Percentiles rank a stretch among this genome's conserved stretches.
phyloP scores from a whole-genome alignment of 2,888 invertebrate genomes.

The Napeogenes sylphis region DNA sequence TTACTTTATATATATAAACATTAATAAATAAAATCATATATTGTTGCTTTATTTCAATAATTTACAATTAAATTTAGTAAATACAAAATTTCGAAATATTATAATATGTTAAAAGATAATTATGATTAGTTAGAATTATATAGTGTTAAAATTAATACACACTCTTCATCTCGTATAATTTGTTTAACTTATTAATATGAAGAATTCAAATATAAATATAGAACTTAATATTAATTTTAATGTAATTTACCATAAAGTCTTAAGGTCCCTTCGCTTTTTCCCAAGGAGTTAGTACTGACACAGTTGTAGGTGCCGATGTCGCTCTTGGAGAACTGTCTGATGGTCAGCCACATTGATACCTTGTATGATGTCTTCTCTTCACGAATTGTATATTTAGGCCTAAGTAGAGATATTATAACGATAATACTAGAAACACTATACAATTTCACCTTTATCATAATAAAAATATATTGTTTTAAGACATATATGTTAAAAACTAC shows the following conservation, averaged over 20 bases:
- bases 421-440: background rate
- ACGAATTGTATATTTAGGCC: conserved; percentile 84
- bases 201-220: no score
- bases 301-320: conserved; percentile 86
- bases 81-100: no score
- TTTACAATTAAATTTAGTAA: no score
- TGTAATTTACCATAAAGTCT: conserved; percentile 78
- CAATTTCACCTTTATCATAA: background rate
- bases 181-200: no score
- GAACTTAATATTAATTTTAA: no score
- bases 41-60: no score
- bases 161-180: no score
- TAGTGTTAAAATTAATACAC: no score
- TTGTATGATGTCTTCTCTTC: conserved; percentile 85
- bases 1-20: background rate
- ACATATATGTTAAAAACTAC: no score
- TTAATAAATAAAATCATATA: background rate
- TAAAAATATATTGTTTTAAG: no score
- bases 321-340: conserved; percentile 74
- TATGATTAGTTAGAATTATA: no score
- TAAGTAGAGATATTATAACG: conserved; percentile 49
- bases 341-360: conserved; percentile 84
- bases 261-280: conserved; percentile 86
- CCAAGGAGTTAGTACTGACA: conserved; percentile 87
- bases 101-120: no score